A percentile compares a stretch with the other conserved stretches of the same genome.
Evolutionary conservation across 2,113 vertebrate genomes (phyloP).

Genomic region (Narcine bancroftii): DNA sequence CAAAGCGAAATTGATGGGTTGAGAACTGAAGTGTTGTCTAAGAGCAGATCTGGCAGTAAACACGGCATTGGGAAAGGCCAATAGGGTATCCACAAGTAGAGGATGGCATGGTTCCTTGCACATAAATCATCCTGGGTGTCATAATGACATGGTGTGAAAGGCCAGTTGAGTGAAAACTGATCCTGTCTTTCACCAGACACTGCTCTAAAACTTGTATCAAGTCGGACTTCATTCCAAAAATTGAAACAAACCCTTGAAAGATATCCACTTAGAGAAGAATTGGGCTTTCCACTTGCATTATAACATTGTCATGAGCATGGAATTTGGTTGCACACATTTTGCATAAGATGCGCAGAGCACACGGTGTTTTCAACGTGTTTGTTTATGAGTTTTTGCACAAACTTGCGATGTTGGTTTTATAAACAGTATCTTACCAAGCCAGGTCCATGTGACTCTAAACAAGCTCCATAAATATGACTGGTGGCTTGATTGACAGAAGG

Average conservation of each 20-base stretch:
- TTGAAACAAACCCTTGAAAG: not conserved
- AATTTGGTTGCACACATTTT: not conserved
- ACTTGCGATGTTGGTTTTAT: not conserved
- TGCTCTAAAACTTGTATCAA: not conserved
- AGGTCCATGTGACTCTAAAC: not conserved
- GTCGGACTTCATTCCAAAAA: slow-evolving; percentile 13
- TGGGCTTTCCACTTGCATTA: not conserved
- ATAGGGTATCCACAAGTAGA: not conserved
- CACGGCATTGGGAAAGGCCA: not conserved
- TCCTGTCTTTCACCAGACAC: slow-evolving; percentile 29
- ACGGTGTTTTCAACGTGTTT: not conserved
- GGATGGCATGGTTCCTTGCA: not conserved
- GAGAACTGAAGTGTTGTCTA: not conserved
- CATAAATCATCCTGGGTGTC: slow-evolving; percentile 3
- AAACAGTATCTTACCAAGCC: slow-evolving; percentile 21
- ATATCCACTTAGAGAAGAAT: not conserved
- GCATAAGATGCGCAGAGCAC: not conserved
- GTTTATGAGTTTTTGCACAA: not conserved
- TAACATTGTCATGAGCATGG: not conserved
- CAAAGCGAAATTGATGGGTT: not conserved
- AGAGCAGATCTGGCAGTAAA: not conserved
- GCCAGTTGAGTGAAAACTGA: not conserved
- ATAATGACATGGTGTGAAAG: slow-evolving; percentile 9
- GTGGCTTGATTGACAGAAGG: not conserved
- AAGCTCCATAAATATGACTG: not conserved